Conservation (phyloP, 2,888 invertebrate species). For the Lysandra coridon region DNA sequence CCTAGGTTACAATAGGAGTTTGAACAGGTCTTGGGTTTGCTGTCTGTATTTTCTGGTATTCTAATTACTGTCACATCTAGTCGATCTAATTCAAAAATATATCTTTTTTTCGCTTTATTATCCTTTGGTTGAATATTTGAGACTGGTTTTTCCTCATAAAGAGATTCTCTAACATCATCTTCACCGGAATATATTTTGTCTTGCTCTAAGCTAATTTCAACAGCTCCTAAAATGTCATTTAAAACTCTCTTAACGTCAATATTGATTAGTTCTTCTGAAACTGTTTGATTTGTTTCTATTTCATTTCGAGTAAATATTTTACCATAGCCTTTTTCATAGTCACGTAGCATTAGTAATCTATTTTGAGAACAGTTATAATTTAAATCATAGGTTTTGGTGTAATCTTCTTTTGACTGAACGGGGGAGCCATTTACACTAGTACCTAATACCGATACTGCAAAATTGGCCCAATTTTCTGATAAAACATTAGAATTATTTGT, state of each 20-base stretch:
- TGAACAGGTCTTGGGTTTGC: constrained; percentile 56
- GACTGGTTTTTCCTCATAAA: constrained; percentile 30
- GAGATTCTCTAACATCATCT: constrained; percentile 56
- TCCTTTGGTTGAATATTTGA: constrained; percentile 51
- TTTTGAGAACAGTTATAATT: constrained; percentile 81
- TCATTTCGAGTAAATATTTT: constrained; percentile 1
- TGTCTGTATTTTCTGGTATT: constrained; percentile 53
- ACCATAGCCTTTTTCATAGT: constrained; percentile 39
- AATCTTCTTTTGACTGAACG: constrained; percentile 48
- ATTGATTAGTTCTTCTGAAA: constrained; percentile 36
- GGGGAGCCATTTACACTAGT: constrained; percentile 47
- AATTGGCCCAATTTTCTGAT: constrained; percentile 74
- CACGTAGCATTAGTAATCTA: constrained; percentile 74
- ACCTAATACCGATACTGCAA: constrained; percentile 77
- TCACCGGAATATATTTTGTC: constrained; percentile 65
- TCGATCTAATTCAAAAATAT: constrained; percentile 76
- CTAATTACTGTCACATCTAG: constrained; percentile 85
- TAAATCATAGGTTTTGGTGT: constrained; percentile 77
- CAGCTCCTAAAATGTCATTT: constrained; percentile 78
- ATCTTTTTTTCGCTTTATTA: constrained; percentile 57
- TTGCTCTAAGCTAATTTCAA: constrained; percentile 81
- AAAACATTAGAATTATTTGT: constrained; percentile 62
- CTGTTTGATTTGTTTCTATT: constrained; percentile 31
- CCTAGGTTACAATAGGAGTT: constrained; percentile 82
- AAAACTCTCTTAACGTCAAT: constrained; percentile 67